Evolutionary conservation across 2,797 vertebrate species (phyloP).

Genomic region (Selene dorsalis): DNA sequence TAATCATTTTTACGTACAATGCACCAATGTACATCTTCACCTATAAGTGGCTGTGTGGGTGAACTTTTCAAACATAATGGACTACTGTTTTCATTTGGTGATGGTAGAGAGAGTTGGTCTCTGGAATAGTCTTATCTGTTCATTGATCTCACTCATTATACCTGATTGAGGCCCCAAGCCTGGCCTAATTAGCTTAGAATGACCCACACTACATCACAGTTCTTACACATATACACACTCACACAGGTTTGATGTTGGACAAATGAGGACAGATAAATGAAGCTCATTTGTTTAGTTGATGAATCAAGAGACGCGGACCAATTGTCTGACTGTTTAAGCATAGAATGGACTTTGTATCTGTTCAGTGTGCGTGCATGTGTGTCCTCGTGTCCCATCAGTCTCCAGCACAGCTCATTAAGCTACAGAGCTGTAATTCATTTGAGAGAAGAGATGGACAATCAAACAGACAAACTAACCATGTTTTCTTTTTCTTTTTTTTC

Average conservation of each 20-base stretch:
- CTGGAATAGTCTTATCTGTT: conserved; percentile 71
- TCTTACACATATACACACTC: conserved; percentile 52
- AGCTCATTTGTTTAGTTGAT: conserved; percentile 80
- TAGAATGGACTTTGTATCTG: conserved; percentile 64
- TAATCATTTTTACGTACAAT: background rate
- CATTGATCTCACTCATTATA: conserved; percentile 79
- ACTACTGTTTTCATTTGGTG: conserved; percentile 19
- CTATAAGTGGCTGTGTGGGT: background rate
- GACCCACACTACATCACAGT: conserved; percentile 69
- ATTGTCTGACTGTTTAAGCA: conserved; percentile 76
- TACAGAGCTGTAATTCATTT: conserved; percentile 72
- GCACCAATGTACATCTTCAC: background rate
- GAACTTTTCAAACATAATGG: background rate
- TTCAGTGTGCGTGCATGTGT: conserved; percentile 52
- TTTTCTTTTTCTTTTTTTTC: conserved; percentile 9
- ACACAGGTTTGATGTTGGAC: conserved; percentile 57
- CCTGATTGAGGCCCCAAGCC: conserved; percentile 76
- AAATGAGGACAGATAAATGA: conserved; percentile 70
- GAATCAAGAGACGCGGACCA: conserved; percentile 77
- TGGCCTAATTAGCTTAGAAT: conserved; percentile 82
- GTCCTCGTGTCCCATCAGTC: conserved; percentile 56
- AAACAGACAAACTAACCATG: conserved; percentile 48
- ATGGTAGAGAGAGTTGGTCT: conserved; percentile 58
- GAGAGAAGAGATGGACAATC: conserved; percentile 55
- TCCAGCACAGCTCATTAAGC: conserved; percentile 79